Evolutionary conservation across 2,113 vertebrate species (phyloP), one percentile per base, ranked within the genome.

Genomic region (Dromas ardeola): DNA sequence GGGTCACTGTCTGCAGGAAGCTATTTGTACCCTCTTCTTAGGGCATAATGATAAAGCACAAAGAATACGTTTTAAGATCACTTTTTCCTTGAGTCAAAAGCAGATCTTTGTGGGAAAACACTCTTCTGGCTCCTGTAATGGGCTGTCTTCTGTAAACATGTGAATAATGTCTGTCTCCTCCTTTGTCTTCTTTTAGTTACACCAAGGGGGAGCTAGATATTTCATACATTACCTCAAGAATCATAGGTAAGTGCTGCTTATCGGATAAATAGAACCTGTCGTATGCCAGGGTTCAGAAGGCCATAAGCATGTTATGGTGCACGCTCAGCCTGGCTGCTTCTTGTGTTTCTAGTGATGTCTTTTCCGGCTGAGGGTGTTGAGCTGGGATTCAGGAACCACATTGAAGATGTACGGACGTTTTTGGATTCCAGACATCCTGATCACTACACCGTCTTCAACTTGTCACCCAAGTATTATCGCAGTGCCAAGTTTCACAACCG

Each of bases 391-490:
- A 99, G 99, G 98, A 99, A 99, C 98, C 99, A 99, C 58, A 99
- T 99, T 7, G 99, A 99, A 91, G 99, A 99, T 40, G 99, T 99
- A n/a, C 98, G 99, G 90, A 99, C 99, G 1, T 99, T 99, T 95
- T 95, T 99, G 83, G 99, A 99, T 97, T 99, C 99, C 81, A 98
- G 99, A 56, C 99, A 99, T 94, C 98, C 99, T 10, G 99, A 99
- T 97, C 99, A 99, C 98, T 99, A 99, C 97, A 99, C 99, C 11
- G 99, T 99, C 94, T 99, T 99, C 98, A 99, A 99, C 97, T 97
- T 99, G 74, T 99, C 99, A 8, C 99, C 99, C 95, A 99, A 99
- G 96, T 99, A 99, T 90, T 99, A 99, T 96, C 99, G 99, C 58
- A 99, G 99, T 81, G 99, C 99, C 98, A 99, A 99, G 98, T 99